Percentiles rank a stretch among this genome's conserved stretches.
Evolutionary conservation across 2,888 invertebrate species (phyloP).

Genomic region (Apotomis capreana): DNA sequence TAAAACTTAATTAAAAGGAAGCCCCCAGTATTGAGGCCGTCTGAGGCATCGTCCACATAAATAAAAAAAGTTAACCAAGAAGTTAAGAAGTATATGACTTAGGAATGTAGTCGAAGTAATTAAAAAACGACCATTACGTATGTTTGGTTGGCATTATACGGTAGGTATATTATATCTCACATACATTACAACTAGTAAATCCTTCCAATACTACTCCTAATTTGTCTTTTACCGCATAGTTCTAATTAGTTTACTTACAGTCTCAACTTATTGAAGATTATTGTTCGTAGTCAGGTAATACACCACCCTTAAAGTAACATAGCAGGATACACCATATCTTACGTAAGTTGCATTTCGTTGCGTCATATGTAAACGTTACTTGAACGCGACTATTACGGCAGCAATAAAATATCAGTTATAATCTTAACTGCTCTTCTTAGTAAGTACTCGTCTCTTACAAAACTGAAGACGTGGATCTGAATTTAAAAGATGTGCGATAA

Average conservation of each 20-base stretch:
- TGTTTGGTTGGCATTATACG: too few species aligned
- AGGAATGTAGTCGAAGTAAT: too few species aligned
- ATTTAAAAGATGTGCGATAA: not conserved
- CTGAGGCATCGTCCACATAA: too few species aligned
- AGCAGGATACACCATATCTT: constrained; percentile 18
- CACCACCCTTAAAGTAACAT: constrained; percentile 2
- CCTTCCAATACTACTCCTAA: too few species aligned
- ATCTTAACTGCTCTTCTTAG: constrained; percentile 28
- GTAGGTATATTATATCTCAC: too few species aligned
- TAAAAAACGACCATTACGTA: too few species aligned
- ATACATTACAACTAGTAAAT: too few species aligned
- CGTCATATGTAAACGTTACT: constrained; percentile 17
- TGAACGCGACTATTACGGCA: constrained; percentile 25
- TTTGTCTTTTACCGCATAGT: too few species aligned
- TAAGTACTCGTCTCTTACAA: constrained; percentile 22
- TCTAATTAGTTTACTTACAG: not conserved
- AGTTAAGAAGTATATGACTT: too few species aligned
- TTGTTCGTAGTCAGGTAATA: not conserved
- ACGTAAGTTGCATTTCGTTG: constrained; percentile 18
- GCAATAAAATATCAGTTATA: constrained; percentile 31
- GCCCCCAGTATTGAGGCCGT: too few species aligned
- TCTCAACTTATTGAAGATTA: not conserved
- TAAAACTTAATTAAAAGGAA: too few species aligned
- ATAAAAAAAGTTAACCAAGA: too few species aligned
- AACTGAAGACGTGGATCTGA: constrained; percentile 22